These are phyloP conservation scores for Hoplias malabaricus DNA, from an alignment of 2,113 vertebrate genomes.

Conservation along the genomic window DNA sequence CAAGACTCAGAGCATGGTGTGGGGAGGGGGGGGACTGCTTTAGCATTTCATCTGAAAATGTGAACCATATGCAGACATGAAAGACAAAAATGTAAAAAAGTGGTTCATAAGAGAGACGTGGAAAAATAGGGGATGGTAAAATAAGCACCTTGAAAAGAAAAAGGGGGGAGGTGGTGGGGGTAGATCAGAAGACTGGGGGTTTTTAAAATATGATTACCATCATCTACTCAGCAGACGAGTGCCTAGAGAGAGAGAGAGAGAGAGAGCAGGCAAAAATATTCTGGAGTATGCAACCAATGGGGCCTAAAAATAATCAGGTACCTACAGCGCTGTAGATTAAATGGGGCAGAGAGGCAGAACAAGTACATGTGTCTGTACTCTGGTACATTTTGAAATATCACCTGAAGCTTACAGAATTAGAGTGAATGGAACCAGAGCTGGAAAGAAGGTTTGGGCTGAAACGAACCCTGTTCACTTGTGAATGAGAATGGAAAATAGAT, in stretches of 20 bases:
- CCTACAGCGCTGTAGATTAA: not conserved
- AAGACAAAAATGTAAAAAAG: slow-evolving; percentile 16
- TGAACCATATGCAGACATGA: slow-evolving; percentile 47
- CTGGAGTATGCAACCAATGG: slow-evolving; percentile 23
- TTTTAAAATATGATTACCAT: not conserved
- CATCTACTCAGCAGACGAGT: not conserved
- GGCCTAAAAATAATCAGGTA: slow-evolving; percentile 30
- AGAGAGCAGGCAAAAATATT: slow-evolving; percentile 4
- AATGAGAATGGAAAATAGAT: too few species aligned
- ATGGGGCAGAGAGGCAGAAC: not conserved
- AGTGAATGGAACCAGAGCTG: too few species aligned
- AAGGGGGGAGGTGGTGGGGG: too few species aligned
- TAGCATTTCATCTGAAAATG: slow-evolving; percentile 43
- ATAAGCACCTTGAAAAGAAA: not conserved
- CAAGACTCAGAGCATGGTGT: slow-evolving; percentile 2
- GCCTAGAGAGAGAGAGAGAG: not conserved
- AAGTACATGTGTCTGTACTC: not conserved
- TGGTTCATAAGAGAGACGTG: not conserved
- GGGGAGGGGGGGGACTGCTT: not conserved
- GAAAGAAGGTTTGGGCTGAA: too few species aligned
- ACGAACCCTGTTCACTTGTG: too few species aligned
- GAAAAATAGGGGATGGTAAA: slow-evolving; percentile 7
- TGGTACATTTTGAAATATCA: too few species aligned
- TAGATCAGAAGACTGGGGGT: not conserved
- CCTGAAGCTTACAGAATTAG: too few species aligned